A percentile compares a stretch with the other conserved stretches of the same genome.
Evolutionary conservation across 2,113 vertebrate genomes (phyloP).

Genomic region (Pachycephala philippinensis): DNA sequence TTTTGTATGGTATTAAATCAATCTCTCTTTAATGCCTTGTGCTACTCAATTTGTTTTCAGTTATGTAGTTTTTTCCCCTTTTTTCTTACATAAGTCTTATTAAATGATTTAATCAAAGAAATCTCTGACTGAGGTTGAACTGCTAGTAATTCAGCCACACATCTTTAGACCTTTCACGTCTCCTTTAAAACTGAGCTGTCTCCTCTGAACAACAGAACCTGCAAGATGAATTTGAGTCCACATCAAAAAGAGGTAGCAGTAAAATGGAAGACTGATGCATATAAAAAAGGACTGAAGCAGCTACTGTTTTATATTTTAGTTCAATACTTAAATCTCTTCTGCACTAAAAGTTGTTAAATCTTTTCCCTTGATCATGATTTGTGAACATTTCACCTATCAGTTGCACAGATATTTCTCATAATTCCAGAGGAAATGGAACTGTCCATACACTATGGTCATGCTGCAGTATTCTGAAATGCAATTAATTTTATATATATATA

Average conservation of each 20-base stretch:
- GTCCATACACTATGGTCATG: not conserved
- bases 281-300: not conserved
- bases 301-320: not conserved
- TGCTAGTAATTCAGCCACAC: not conserved
- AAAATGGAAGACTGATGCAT: not conserved
- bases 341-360: not conserved
- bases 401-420: not conserved
- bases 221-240: not conserved
- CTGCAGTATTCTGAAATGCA: not conserved
- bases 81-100: not conserved
- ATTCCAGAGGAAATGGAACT: not conserved
- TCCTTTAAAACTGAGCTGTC: not conserved
- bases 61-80: not conserved
- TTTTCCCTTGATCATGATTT: not conserved
- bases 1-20: not conserved
- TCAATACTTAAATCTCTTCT: not conserved
- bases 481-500: not conserved
- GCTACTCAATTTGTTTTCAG: not conserved
- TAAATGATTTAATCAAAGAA: not conserved
- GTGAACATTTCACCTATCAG: not conserved
- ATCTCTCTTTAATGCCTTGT: not conserved
- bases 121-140: not conserved
- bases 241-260: not conserved
- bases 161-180: not conserved
- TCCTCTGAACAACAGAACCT: not conserved